Percentiles rank a stretch among this genome's conserved stretches.
These are phyloP conservation scores for Picathartes gymnocephalus DNA, from an alignment of 2,113 vertebrate genomes.

Conservation along the genomic window DNA sequence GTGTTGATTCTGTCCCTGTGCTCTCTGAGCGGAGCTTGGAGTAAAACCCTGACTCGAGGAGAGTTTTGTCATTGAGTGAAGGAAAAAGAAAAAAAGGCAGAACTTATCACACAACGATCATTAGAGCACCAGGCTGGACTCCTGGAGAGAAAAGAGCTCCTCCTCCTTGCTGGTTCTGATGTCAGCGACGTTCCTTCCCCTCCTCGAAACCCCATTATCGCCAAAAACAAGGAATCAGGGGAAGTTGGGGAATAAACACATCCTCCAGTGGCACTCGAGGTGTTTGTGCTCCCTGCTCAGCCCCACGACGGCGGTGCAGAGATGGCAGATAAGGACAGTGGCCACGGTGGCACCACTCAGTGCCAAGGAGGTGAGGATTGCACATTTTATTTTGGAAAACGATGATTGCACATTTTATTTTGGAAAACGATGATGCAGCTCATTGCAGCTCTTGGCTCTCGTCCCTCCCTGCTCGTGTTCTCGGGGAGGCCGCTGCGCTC, in stretches of 20 bases:
- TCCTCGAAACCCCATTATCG: background rate
- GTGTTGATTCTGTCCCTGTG: background rate
- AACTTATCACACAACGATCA: background rate
- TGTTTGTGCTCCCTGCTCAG: slow-evolving; percentile 40
- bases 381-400: slow-evolving; percentile 70
- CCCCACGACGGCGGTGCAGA: background rate
- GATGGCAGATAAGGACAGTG: slow-evolving; percentile 55
- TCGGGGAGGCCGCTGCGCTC: slow-evolving; percentile 41
- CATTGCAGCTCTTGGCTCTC: slow-evolving; percentile 67
- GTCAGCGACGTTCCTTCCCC: background rate
- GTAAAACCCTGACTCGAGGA: background rate
- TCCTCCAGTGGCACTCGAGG: background rate
- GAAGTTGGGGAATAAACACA: background rate
- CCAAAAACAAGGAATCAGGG: background rate
- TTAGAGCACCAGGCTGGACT: background rate
- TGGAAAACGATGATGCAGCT: slow-evolving; percentile 67
- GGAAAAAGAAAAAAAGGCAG: background rate
- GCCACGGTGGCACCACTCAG: slow-evolving; percentile 40
- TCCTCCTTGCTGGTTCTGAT: background rate
- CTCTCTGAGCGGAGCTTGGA: background rate
- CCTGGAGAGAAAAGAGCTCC: background rate
- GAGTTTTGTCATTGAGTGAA: background rate
- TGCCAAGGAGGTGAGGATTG: slow-evolving; percentile 51
- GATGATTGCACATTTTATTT: slow-evolving; percentile 66
- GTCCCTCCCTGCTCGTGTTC: slow-evolving; percentile 28